A percentile compares a stretch with the other conserved stretches of the same genome.
These are phyloP conservation scores for Entomobrya proxima DNA, from an alignment of 2,888 invertebrate species.

Conservation along the genomic window DNA sequence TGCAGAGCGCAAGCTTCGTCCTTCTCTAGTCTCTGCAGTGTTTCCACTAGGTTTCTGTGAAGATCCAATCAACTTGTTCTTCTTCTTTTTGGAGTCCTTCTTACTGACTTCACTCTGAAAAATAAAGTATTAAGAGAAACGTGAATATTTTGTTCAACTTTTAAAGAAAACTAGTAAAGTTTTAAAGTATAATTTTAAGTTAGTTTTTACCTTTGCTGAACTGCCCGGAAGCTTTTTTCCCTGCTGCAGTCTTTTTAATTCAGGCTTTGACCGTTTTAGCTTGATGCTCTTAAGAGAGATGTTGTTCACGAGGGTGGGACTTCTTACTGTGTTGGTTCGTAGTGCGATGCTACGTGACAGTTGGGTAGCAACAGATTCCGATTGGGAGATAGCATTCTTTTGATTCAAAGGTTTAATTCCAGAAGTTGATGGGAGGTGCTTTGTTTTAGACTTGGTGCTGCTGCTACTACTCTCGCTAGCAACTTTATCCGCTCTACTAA, in stretches of 20 bases:
- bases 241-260: conserved; percentile 8
- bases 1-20: no score
- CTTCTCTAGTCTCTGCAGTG: no score
- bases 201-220: neutral
- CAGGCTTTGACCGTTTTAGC: neutral
- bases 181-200: no score
- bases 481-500: no score
- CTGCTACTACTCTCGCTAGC: neutral
- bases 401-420: conserved; percentile 2
- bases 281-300: neutral
- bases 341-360: neutral
- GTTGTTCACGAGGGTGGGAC: neutral
- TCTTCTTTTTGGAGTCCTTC: no score
- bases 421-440: neutral
- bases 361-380: neutral
- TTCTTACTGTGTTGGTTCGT: neutral
- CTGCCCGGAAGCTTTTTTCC: neutral
- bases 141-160: no score
- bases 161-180: no score
- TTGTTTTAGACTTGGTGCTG: neutral
- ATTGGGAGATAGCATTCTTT: neutral
- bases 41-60: no score
- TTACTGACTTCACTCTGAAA: no score
- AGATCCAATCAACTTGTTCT: no score
- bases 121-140: no score